phyloP scores from a whole-genome alignment of 2,797 vertebrate species.

The Smutsia gigantea region DNA sequence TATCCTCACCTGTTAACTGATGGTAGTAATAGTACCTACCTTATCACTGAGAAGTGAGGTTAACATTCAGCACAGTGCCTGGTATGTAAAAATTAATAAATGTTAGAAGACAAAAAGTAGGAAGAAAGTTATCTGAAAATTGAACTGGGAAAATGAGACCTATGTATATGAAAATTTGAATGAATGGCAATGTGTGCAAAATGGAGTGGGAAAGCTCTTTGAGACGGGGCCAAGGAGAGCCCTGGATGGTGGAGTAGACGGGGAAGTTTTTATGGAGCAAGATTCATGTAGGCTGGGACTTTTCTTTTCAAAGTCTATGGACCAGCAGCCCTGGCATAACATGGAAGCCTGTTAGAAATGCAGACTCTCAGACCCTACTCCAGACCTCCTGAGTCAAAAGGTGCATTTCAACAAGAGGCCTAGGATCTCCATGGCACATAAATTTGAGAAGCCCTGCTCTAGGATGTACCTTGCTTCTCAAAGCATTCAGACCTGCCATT shows the following conservation, averaged over 20 bases:
- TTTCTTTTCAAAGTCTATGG: neutral
- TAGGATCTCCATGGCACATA: fast-evolving
- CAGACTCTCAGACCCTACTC: neutral
- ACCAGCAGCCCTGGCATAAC: neutral
- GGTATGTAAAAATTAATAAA: neutral
- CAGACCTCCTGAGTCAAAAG: neutral
- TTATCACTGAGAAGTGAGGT: neutral
- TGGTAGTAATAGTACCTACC: neutral
- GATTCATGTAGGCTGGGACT: neutral
- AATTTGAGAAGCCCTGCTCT: neutral
- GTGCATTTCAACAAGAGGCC: neutral
- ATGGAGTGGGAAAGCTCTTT: too few species aligned
- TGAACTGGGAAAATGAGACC: neutral
- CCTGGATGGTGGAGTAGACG: neutral
- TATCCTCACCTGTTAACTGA: neutral
- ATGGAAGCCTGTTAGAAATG: neutral
- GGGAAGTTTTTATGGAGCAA: neutral
- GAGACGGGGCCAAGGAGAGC: fast-evolving
- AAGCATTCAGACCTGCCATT: neutral
- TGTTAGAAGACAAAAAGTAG: neutral
- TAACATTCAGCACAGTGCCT: neutral
- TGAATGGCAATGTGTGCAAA: neutral
- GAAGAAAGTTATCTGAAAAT: neutral
- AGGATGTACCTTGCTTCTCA: neutral
- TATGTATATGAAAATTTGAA: neutral